Evolutionary conservation across 2,113 vertebrate genomes (phyloP), one percentile per base, ranked within the genome.

Genomic region (Mirza zaza): DNA sequence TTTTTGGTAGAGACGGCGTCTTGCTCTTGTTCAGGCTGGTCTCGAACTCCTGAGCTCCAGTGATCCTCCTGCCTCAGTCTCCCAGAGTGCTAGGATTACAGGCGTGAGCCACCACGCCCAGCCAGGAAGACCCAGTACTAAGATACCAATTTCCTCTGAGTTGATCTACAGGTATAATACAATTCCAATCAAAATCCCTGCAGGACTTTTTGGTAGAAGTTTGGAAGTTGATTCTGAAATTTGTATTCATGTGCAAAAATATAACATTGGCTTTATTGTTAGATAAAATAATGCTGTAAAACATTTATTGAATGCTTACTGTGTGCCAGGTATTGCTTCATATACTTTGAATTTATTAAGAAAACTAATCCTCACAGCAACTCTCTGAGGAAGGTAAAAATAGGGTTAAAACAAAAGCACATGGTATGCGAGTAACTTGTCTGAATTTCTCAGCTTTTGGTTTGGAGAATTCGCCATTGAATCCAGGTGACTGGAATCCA

Each of bases 171-270:
- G 65, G 73, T 73, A 94, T 88, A 96, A 50, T 82, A n/a, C 11
- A 71, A 75, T 93, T 18, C 32, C 20, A 82, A 50, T 61, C 12
- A 82, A 92, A 89, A 79, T 94, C n/a, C 21, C 61, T 79, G 68
- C 23, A 82, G 87, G 61, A 90, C 50, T 68, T 86, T 97, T 96
- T 65, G 71, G 73, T 73, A 70, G 68, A 77, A 50, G 45, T 67
- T 95, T 96, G 45, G 67, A 97, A 89, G 27, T 57, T 93, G 79
- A 86, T 83, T 90, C 32, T 86, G 88, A 93, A 79, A 84, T 91
- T 82, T 91, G 71, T 77, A 80, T 63, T 87, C 25, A 34, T 39
- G 39, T 82, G 68, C 32, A 96, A 79, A 97, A 94, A 68, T 82
- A 73, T 71, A 81, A 61, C 48, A 94, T 50, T 32, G 50, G 45